phyloP scores from a whole-genome alignment of 2,797 vertebrate species.

The Poeciliopsis gracilis region DNA sequence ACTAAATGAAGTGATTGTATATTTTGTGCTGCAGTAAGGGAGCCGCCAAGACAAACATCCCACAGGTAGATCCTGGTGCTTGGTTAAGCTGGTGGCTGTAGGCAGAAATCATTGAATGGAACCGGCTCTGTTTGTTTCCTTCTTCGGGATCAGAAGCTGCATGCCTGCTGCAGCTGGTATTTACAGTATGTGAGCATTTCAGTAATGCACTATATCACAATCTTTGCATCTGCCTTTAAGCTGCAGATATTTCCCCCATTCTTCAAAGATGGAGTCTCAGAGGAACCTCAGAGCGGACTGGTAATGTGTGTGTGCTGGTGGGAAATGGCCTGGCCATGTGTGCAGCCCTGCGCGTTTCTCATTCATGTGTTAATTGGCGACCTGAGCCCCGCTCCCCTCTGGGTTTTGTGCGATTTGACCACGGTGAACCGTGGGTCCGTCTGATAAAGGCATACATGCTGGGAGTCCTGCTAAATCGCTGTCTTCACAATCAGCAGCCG shows the following conservation, averaged over 20 bases:
- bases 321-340: slow-evolving; percentile 44
- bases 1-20: slow-evolving; percentile 61
- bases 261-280: neutral
- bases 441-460: slow-evolving; percentile 81
- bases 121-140: slow-evolving; percentile 28
- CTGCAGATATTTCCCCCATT: neutral
- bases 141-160: slow-evolving; percentile 20
- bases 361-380: slow-evolving; percentile 84
- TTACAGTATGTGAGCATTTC: neutral
- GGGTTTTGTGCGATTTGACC: slow-evolving; percentile 80
- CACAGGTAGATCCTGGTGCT: slow-evolving; percentile 57
- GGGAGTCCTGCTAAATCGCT: slow-evolving; percentile 76
- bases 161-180: slow-evolving; percentile 7
- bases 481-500: slow-evolving; percentile 69
- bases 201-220: neutral
- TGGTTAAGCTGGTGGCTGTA: slow-evolving; percentile 39
- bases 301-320: slow-evolving; percentile 14
- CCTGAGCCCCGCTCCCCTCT: slow-evolving; percentile 73
- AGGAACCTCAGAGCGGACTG: neutral
- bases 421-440: slow-evolving; percentile 77
- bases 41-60: slow-evolving; percentile 61
- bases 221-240: neutral
- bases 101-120: slow-evolving; percentile 53
- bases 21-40: slow-evolving; percentile 47
- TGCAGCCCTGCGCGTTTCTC: slow-evolving; percentile 61